Base-by-base conservation (phyloP, 2,113 vertebrate species). In the Paracanthobrama guichenoti region DNA sequence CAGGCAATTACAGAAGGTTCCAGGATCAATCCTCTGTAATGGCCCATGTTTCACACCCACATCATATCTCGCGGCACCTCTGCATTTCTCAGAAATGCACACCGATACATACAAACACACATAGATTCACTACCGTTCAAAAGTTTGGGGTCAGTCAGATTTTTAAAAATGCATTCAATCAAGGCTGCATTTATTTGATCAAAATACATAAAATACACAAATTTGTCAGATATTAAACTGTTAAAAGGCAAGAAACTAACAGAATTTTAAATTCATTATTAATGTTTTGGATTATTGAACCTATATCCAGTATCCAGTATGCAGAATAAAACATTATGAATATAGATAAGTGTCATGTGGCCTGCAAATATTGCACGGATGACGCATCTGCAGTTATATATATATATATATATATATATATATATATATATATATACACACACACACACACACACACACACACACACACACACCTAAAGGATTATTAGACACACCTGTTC, bases 81-180 rank as follows among this genome's bases (percentile, higher is more conserved):
- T 35, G 74, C 28, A 53, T 76, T 76, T 76, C 74, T 76, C 50
- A 75, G 72, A 75, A 53, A 31, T 31, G 28, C 44, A 48, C n/a
- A 28, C 72, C 14, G 13, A 11, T 12, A 50, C 5, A 28, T 73
- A 22, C 1, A 35, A 31, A 53, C n/a, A 50, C 18, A 76, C 26
- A 55, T 7, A 55, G 48, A 74, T 18, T 31, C 9, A 35, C 64
- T 20, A 67, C 64, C 0, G 1, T 67, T 35, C 8, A 67, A 35
- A 35, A 35, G 16, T 26, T 14, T 1, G 26, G 14, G 14, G 28
- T 66, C 62, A 35, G 28, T 67, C 1, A 18, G 16, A 67, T 35
- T 35, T 35, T 20, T 10, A 18, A 62, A 35, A 66, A 39, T 39
- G 35, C 35, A 39, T 31, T 48, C 24, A 24, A 12, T 62, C 60